A percentile compares a stretch with the other conserved stretches of the same genome.
Evolutionary conservation across 2,113 vertebrate species (phyloP).

Genomic region (Corythaixoides concolor): DNA sequence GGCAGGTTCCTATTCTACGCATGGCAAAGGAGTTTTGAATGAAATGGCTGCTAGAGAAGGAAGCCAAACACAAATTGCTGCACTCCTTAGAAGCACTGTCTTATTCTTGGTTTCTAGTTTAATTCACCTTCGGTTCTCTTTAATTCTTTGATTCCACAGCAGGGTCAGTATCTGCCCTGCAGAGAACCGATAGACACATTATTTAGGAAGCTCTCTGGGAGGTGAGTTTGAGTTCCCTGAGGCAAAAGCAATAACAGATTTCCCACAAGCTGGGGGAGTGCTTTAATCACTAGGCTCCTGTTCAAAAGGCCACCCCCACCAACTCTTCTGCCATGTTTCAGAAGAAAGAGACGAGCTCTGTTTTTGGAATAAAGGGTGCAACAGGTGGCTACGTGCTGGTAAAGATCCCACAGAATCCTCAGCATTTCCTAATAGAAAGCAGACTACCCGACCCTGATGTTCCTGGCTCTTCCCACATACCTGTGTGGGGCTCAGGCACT

Average conservation of each 20-base stretch:
- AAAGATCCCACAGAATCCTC: slow-evolving; percentile 44
- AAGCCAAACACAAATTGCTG: background rate
- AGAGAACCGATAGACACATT: background rate
- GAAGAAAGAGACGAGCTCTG: background rate
- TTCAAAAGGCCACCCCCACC: slow-evolving; percentile 57
- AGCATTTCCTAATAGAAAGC: slow-evolving; percentile 54
- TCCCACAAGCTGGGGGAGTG: slow-evolving; percentile 47
- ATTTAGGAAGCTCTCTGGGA: slow-evolving; percentile 53
- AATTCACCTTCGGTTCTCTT: background rate
- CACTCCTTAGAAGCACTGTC: background rate
- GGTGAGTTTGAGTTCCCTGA: slow-evolving; percentile 49
- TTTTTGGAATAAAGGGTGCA: slow-evolving; percentile 34
- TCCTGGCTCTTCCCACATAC: slow-evolving; percentile 35
- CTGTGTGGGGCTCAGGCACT: slow-evolving; percentile 24
- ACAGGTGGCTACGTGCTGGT: slow-evolving; percentile 58
- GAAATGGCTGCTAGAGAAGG: background rate
- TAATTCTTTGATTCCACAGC: background rate
- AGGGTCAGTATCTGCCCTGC: background rate
- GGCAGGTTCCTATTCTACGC: background rate
- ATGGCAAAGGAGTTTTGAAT: background rate
- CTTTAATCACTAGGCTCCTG: slow-evolving; percentile 55
- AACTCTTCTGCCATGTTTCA: background rate
- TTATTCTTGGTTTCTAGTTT: background rate
- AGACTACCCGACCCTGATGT: slow-evolving; percentile 6
- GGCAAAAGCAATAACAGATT: slow-evolving; percentile 36